These are phyloP conservation scores for Bostrychus sinensis DNA, from an alignment of 2,113 vertebrate species.

Conservation along the genomic window DNA sequence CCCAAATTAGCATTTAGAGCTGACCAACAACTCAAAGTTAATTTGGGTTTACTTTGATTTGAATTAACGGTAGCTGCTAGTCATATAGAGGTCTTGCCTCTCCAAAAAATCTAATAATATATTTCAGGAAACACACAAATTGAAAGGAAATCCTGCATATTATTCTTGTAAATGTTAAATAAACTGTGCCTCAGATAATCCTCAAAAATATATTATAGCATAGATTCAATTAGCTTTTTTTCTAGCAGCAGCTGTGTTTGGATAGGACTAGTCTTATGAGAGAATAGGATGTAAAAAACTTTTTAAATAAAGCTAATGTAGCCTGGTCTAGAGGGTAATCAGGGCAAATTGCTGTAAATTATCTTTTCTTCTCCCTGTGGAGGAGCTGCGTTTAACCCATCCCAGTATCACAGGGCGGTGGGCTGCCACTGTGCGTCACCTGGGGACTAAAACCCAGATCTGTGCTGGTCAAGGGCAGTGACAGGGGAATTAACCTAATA, in stretches of 20 bases:
- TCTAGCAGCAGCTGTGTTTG: slow-evolving; percentile 1
- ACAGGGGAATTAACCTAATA: slow-evolving; percentile 13
- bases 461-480: slow-evolving; percentile 4
- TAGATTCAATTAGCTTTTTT: not conserved
- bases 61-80: too few species aligned
- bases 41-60: too few species aligned
- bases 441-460: not conserved
- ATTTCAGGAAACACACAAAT: too few species aligned
- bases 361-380: slow-evolving; percentile 1
- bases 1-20: too few species aligned
- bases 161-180: not conserved
- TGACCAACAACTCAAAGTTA: too few species aligned
- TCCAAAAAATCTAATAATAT: too few species aligned
- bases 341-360: slow-evolving; percentile 1
- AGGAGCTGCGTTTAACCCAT: not conserved
- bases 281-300: slow-evolving; percentile 4
- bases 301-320: slow-evolving; percentile 2
- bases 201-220: not conserved
- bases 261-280: not conserved
- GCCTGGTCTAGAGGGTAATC: slow-evolving; percentile 12
- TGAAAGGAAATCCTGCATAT: too few species aligned
- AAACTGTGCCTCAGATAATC: not conserved
- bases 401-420: not conserved
- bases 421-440: slow-evolving; percentile 5
- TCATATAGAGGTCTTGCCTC: too few species aligned